A percentile compares a stretch with the other conserved stretches of the same genome.
Evolutionary conservation across 2,797 vertebrate genomes (phyloP).

Genomic region (Microctenopoma lineatum): DNA sequence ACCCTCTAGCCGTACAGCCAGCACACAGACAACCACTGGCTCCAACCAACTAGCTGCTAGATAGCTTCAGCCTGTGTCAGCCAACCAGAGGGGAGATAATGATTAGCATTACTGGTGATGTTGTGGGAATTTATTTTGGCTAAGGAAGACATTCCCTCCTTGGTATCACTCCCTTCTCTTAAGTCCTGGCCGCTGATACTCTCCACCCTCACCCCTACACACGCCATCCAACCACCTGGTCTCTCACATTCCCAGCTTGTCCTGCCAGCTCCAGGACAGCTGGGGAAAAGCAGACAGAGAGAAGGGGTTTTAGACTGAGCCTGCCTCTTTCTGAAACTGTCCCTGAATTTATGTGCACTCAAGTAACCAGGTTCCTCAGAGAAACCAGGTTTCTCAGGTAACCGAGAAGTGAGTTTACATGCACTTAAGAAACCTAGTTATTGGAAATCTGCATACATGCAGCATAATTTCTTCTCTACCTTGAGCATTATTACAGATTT

Average conservation of each 20-base stretch:
- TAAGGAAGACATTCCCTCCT: slow-evolving; percentile 64
- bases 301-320: slow-evolving; percentile 45
- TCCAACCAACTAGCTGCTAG: slow-evolving; percentile 44
- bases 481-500: no score
- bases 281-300: slow-evolving; percentile 59
- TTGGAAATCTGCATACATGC: no score
- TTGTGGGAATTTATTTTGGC: slow-evolving; percentile 68
- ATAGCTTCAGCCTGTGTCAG: slow-evolving; percentile 45
- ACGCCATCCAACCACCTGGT: slow-evolving; percentile 75
- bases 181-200: slow-evolving; percentile 42
- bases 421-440: no score
- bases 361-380: no score
- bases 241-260: slow-evolving; percentile 70
- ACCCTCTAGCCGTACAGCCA: slow-evolving; percentile 22
- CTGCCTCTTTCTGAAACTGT: slow-evolving; percentile 9
- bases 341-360: no score
- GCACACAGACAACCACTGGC: slow-evolving; percentile 32
- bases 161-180: slow-evolving; percentile 57
- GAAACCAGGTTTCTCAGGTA: no score
- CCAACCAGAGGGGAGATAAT: slow-evolving; percentile 66
- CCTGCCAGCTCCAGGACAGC: slow-evolving; percentile 74
- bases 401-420: no score
- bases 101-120: slow-evolving; percentile 61
- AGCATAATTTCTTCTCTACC: no score
- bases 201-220: slow-evolving; percentile 20